Evolutionary conservation across 2,888 invertebrate genomes (phyloP), one percentile per base, ranked within the genome.

Genomic region (Lithosia quadra): DNA sequence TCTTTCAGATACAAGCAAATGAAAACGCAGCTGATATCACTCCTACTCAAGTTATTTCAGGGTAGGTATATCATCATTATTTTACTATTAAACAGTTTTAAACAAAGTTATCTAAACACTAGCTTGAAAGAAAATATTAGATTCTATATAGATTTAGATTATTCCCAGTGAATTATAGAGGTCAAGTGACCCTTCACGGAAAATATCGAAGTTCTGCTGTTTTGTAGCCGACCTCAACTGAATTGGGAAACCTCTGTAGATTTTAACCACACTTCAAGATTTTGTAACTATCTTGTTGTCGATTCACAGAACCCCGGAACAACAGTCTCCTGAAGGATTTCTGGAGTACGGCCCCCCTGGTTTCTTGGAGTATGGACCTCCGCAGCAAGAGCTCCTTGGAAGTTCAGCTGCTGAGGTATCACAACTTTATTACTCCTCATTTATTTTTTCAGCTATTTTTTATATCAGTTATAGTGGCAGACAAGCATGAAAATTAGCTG

Each of bases 311-410:
- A 77, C 86, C 1, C 57, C 81, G 49, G 86, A 85, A 53, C 83
- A 85, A 53, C 83, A 88, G 68, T 82, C 76, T 0, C 94, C 92
- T 0, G 92, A 91, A 84, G 93, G 93, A 1, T 94, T 95, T 75
- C 78, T 94, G 1, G 95, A 95, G 73, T 95, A 95, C 63, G 95
- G 95, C 24, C 94, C 94, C n/a, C 94, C 94, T 3, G 94, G 94
- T 11, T 94, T 94, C 82, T 90, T 82, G 73, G 93, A 94, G 65
- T 94, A 94, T 67, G 94, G 94, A 69, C 93, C 93, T 1, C 94
- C 94, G 1, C 92, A 91, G 62, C 86, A 79, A 4, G 86, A 83
- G 3, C 81, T 86, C 2, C 76, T 87, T 0, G 72, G 83, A 5
- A 86, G 80, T 62, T 67, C 81, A 43, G 75, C 77, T 59, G 66